Evolutionary conservation across 2,797 vertebrate species (phyloP), one percentile per base, ranked within the genome.

Genomic region (Notamacropus eugenii): DNA sequence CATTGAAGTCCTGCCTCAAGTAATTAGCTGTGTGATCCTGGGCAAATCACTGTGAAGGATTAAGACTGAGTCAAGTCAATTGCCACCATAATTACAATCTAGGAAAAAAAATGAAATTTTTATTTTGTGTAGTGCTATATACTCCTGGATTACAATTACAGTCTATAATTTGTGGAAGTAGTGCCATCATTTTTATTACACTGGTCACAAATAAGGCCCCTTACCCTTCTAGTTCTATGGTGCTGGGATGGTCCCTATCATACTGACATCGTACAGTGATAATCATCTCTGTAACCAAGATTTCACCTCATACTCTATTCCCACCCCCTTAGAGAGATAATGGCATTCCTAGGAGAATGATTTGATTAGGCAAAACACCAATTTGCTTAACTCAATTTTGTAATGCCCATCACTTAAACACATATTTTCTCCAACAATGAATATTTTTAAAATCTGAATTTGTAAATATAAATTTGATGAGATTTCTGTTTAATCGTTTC

Each of bases 381-480:
- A 93, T 0, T 14, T 62, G 55, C 22, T 82, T 46, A 74, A 62
- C 2, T 95, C 92, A 46, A 90, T 82, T 92, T 34, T 91, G 57
- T 40, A 96, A 97, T 67, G 54, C 67, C 31, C 27, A 55, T 90
- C 58, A 10, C 57, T 94, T 93, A 91, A 93, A 90, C 92, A 40
- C 82, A 11, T 92, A 91, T 67, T 57, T 52, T 52, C 55, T 54
- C 56, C 67, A 74, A 46, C 40, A 11, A 27, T 82, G 40, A 6
- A 46, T 24, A 82, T 82, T 82, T 22, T 82, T 24, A 46, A 29
- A 9, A 67, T 91, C 90, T 92, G 4, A 34, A 93, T 94, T 93
- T 91, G 28, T 62, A 52, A 56, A 56, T 92, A 91, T 95, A 82
- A 90, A 94, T 93, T 95, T 29, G 92, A 93, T 10, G 16, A 87